phyloP scores from a whole-genome alignment of 2,113 vertebrate genomes.

The Melanerpes aurifrons region DNA sequence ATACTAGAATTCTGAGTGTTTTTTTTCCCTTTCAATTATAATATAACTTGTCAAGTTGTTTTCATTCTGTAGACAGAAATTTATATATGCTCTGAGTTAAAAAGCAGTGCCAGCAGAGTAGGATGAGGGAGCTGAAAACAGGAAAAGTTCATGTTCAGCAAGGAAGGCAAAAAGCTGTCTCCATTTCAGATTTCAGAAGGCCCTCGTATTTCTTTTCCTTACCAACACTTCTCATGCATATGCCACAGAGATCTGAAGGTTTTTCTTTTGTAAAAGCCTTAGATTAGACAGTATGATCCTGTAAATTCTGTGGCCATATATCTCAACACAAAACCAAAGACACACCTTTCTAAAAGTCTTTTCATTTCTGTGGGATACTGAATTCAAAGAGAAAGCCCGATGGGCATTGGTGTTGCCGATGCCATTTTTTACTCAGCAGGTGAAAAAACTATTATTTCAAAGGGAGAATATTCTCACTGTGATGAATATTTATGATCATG shows the following conservation, averaged over 20 bases:
- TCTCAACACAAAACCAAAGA: neutral
- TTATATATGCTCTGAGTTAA: slow-evolving; percentile 35
- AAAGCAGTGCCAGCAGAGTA: neutral
- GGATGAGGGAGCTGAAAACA: neutral
- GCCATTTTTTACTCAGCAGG: neutral
- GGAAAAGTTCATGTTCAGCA: neutral
- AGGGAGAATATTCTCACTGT: neutral
- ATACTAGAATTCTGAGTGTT: neutral
- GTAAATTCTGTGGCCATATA: neutral
- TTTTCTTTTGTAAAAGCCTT: neutral
- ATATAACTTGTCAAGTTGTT: slow-evolving; percentile 59
- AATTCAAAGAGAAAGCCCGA: neutral
- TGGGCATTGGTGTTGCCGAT: neutral
- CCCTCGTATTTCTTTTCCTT: neutral
- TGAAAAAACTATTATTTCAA: neutral
- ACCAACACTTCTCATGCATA: neutral
- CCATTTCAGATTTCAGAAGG: neutral
- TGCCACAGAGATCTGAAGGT: neutral
- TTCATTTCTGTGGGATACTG: neutral
- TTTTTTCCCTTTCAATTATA: slow-evolving; percentile 7
- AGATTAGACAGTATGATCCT: neutral
- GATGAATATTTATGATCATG: neutral
- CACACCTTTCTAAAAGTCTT: neutral
- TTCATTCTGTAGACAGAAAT: slow-evolving; percentile 49
- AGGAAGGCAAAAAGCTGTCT: neutral